Base-by-base conservation (phyloP, 2,888 invertebrate genomes). In the Harpalus rubripes region DNA sequence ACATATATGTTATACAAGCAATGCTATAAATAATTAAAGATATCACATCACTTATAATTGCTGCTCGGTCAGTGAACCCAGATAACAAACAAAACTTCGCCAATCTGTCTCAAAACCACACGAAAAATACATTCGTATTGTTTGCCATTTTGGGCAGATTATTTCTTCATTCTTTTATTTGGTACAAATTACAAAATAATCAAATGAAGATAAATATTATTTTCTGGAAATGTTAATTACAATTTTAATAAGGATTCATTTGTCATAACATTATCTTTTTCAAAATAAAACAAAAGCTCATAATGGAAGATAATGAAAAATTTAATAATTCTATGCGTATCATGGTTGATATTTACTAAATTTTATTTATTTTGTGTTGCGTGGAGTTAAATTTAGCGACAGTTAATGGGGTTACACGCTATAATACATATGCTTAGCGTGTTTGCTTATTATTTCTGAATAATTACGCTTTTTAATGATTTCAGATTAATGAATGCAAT, bases 1-100 rank as follows among this genome's bases (percentile, higher is more conserved):
- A 44, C 44, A 52, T 52, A 10, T 52, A 52, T 52, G 44, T 52
- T 52, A 84, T 78, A 78, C 78, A 84, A 84, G 22, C n/a, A n/a
- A n/a, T 39, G 84, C 84, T 84, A 84, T 84, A 84, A 84, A 84
- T 84, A 84, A 84, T 84, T 84, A 84, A 84, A 84, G 84, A 84
- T 84, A 84, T 84, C 84, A 76, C 76, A 61, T 84, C 63, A 78
- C 78, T 78, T 78, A 78, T 84, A 84, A 84, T 84, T 84, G 84
- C 65, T 44, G 44, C n/a, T 22, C 72, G 84, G 84, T 78, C 84
- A 41, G 22, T 84, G 84, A 84, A 84, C 84, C 59, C 59, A 15
- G 84, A 84, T 84, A 84, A 84, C 84, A 78, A 32, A 32, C 6
- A 32, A 32, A 32, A 32, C 32, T 32, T 32, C 32, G 2, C 32